Base-by-base conservation (phyloP, 2,888 invertebrate species). In the Atherix ibis region DNA sequence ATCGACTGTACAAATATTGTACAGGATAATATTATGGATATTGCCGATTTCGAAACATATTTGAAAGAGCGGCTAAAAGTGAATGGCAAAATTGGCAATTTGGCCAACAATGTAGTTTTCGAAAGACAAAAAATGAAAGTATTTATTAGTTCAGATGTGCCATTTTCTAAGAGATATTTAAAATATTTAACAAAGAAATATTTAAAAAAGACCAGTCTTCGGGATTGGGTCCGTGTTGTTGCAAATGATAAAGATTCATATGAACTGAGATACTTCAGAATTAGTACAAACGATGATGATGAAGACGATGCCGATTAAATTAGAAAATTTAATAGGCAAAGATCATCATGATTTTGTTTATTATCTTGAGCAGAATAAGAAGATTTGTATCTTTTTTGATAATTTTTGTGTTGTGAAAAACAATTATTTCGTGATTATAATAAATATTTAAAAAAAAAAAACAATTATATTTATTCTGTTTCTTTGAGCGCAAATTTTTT, bases 221-320 rank as follows among this genome's bases (percentile, higher is more conserved):
- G 98, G 52, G 98, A 98, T 66, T 99, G 97, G 94, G 76, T 98
- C 51, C 74, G 98, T 54, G 97, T 99, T 41, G 97, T 99, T n/a
- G 91, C 98, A 10, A 81, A 84, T 44, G 77, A 80, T 39, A 94
- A 94, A 59, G 95, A 97, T 52, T 80, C 87, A 1, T 98, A 98
- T 47, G 98, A 99, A 67, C 76, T 99, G 36, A 76, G 97, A 47
- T 99, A 99, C 81, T 99, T 98, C 95, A 95, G 98, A 77, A 83
- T 83, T 63, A 71, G 71, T 48, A 72, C 68, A 73, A 72, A 73
- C 48, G 89, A 89, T 58, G 89, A 88, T 52, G 87, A 85, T 57
- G 84, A 83, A 48, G 87, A 88, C 63, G 62, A 62, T 39, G 53
- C 60, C 41, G 62, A 62, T 51, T 62, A 60, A 58, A n/a, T n/a